A percentile compares a stretch with the other conserved stretches of the same genome.
These are phyloP conservation scores for Aplysia californica DNA, from an alignment of 1,140 invertebrate genomes.

Conservation along the genomic window DNA sequence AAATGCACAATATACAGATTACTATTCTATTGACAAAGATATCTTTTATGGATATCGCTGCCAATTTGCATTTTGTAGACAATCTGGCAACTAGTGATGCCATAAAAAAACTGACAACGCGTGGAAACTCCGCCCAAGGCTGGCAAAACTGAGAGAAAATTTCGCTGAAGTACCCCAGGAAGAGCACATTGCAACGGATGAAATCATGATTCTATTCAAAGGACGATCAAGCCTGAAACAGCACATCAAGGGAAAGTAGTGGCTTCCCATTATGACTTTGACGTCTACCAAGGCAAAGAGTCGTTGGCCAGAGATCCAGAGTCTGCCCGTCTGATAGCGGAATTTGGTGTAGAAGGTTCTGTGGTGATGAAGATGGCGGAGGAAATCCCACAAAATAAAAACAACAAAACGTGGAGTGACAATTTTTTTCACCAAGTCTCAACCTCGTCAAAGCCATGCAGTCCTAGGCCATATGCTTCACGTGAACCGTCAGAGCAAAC, in stretches of 20 bases:
- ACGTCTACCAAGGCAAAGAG: conserved; percentile 19
- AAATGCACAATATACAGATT: too few species aligned
- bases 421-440: too few species aligned
- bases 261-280: conserved; percentile 46
- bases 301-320: not conserved
- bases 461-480: too few species aligned
- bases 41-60: conserved; percentile 22
- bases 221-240: conserved; percentile 43
- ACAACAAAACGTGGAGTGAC: not conserved
- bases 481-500: too few species aligned
- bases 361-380: conserved; percentile 20
- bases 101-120: conserved; percentile 20
- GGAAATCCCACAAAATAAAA: not conserved
- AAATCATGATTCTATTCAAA: conserved; percentile 53
- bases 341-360: too few species aligned
- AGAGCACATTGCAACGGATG: conserved; percentile 30
- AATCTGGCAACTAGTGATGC: conserved; percentile 16
- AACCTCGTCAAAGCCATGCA: too few species aligned
- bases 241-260: conserved; percentile 38
- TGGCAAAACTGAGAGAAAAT: conserved; percentile 12
- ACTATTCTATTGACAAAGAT: too few species aligned
- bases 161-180: conserved; percentile 18
- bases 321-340: not conserved
- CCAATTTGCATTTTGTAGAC: conserved; percentile 30
- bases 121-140: conserved; percentile 31